These are phyloP conservation scores for Meandrina meandrites DNA, from an alignment of 92 coral and sea anemone genomes.

Conservation along the genomic window DNA sequence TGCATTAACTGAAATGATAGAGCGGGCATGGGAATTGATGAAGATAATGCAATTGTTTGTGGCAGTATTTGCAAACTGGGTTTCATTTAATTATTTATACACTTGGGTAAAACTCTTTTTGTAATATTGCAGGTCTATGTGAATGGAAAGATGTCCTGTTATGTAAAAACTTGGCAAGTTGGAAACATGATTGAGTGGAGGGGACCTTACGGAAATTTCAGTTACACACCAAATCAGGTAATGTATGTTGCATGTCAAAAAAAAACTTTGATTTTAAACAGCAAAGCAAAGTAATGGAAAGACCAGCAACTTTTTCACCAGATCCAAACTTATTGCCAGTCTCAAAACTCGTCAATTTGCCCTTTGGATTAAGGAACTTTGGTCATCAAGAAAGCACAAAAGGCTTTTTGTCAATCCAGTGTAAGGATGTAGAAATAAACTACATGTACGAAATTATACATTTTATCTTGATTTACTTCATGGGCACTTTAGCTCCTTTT, in stretches of 20 bases:
- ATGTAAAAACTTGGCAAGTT: constrained; percentile 68
- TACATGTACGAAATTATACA: no score
- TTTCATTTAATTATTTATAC: not conserved
- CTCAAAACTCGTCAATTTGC: no score
- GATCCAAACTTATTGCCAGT: no score
- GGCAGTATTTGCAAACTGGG: not conserved
- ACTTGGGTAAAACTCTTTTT: not conserved
- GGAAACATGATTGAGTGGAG: constrained; percentile 80
- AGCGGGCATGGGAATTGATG: not conserved
- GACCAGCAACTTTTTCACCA: no score
- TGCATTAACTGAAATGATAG: no score
- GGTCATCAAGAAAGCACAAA: no score
- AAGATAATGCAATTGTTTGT: not conserved
- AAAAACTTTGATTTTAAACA: not conserved
- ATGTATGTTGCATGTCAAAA: not conserved
- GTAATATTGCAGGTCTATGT: constrained; percentile 58
- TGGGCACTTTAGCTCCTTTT: no score
- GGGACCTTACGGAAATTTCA: constrained; percentile 82
- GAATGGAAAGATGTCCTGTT: constrained; percentile 76
- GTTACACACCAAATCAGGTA: constrained; percentile 80
- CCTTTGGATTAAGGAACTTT: not conserved
- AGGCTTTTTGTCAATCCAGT: no score
- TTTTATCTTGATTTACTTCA: no score
- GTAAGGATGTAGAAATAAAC: no score
- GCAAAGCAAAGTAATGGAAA: not conserved